Conservation (phyloP, 1,140 invertebrate species). For the Drosophila obscura region DNA sequence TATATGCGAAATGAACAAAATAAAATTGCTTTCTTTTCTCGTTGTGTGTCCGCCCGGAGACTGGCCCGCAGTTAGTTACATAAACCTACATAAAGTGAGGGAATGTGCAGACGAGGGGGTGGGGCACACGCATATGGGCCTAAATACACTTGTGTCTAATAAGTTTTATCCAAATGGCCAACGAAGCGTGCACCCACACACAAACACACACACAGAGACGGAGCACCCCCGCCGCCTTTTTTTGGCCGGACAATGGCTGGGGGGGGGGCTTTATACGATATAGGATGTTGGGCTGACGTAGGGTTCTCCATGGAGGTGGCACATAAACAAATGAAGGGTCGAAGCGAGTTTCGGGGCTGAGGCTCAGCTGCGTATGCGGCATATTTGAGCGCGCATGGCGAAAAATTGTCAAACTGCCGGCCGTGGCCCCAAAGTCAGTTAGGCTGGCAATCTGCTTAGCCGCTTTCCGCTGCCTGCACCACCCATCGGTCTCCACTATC, state of each 20-base stretch:
- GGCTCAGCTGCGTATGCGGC: slow-evolving; percentile 69
- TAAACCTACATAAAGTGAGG: slow-evolving; percentile 23
- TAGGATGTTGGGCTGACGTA: no score
- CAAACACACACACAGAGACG: slow-evolving; percentile 13
- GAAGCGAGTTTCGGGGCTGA: slow-evolving; percentile 27
- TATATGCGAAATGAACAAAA: no score
- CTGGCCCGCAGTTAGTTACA: slow-evolving; percentile 62
- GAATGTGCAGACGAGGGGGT: neutral
- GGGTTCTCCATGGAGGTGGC: slow-evolving; percentile 1
- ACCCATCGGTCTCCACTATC: no score
- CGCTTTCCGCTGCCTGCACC: slow-evolving; percentile 25
- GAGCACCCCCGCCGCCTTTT: slow-evolving; percentile 8
- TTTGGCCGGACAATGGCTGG: slow-evolving; percentile 1
- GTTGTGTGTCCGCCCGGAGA: slow-evolving; percentile 23
- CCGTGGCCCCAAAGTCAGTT: slow-evolving; percentile 69
- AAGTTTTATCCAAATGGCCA: slow-evolving; percentile 76
- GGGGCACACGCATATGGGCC: slow-evolving; percentile 61
- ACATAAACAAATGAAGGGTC: slow-evolving; percentile 70
- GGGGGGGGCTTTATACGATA: neutral
- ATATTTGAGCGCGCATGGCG: slow-evolving; percentile 70
- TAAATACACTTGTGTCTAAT: slow-evolving; percentile 80
- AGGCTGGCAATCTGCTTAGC: slow-evolving; percentile 70
- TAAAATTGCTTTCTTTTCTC: neutral
- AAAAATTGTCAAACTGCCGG: slow-evolving; percentile 77
- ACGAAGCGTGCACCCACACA: slow-evolving; percentile 58